Evolutionary conservation across 1,140 invertebrate genomes (phyloP).

Genomic region (Anastrepha obliqua): DNA sequence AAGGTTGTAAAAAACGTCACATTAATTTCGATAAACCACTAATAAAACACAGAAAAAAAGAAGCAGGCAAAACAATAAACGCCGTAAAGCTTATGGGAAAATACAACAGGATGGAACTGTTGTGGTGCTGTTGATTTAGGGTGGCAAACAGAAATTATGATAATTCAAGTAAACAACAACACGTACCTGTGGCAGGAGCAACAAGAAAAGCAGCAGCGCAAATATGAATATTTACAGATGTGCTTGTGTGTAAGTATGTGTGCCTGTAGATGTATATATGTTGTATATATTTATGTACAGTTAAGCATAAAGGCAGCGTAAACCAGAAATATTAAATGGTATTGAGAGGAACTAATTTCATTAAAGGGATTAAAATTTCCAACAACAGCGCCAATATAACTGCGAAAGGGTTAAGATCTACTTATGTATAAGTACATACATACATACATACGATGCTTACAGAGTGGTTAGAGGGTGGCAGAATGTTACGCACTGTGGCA

Average conservation of each 20-base stretch:
- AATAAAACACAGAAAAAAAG: slow-evolving; percentile 20
- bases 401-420: slow-evolving; percentile 23
- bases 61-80: not conserved
- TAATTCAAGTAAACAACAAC: slow-evolving; percentile 67
- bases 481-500: not conserved
- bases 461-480: not conserved
- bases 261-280: not conserved
- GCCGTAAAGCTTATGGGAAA: not conserved
- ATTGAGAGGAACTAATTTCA: slow-evolving; percentile 74
- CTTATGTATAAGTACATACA: not conserved
- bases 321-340: slow-evolving; percentile 72
- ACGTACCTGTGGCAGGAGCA: slow-evolving; percentile 20
- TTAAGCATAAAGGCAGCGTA: slow-evolving; percentile 22
- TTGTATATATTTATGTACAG: slow-evolving; percentile 11
- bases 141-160: slow-evolving; percentile 74
- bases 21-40: slow-evolving; percentile 50
- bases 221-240: slow-evolving; percentile 12
- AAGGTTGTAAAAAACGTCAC: slow-evolving; percentile 43
- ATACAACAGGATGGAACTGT: not conserved
- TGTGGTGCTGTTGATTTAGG: slow-evolving; percentile 69
- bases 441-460: not conserved
- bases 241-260: not conserved
- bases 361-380: slow-evolving; percentile 72
- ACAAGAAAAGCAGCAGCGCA: slow-evolving; percentile 45
- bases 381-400: slow-evolving; percentile 12